phyloP scores from a whole-genome alignment of 2,113 vertebrate species.

The Tetrao urogallus region DNA sequence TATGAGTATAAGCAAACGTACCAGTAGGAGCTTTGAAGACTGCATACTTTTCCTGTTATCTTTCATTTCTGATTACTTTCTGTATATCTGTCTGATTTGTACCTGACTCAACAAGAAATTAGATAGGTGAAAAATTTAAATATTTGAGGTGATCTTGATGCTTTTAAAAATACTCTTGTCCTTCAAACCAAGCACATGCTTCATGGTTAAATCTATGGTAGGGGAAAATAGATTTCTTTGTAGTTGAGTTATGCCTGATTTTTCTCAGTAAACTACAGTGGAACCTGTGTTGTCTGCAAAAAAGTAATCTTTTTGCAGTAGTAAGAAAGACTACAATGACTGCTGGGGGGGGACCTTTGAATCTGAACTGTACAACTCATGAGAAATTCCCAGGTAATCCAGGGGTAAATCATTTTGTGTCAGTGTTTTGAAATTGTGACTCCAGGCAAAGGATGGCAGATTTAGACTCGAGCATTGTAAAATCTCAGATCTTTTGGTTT shows the following conservation, averaged over 20 bases:
- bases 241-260: conserved; percentile 36
- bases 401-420: background rate
- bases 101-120: background rate
- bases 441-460: background rate
- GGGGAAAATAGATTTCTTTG: background rate
- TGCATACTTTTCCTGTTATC: background rate
- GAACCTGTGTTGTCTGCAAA: background rate
- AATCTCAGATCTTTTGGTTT: background rate
- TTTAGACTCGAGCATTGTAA: background rate
- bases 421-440: background rate
- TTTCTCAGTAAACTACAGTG: background rate
- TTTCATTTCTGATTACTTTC: background rate
- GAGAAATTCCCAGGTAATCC: background rate
- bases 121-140: background rate
- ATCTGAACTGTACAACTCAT: background rate
- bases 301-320: background rate
- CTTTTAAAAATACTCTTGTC: conserved; percentile 1
- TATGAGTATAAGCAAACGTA: background rate
- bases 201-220: background rate
- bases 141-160: conserved; percentile 21
- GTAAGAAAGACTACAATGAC: background rate
- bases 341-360: background rate
- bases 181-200: conserved; percentile 3
- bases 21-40: background rate
- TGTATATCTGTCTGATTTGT: background rate